phyloP scores from a whole-genome alignment of 2,113 vertebrate species.

The Craseonycteris thonglongyai region DNA sequence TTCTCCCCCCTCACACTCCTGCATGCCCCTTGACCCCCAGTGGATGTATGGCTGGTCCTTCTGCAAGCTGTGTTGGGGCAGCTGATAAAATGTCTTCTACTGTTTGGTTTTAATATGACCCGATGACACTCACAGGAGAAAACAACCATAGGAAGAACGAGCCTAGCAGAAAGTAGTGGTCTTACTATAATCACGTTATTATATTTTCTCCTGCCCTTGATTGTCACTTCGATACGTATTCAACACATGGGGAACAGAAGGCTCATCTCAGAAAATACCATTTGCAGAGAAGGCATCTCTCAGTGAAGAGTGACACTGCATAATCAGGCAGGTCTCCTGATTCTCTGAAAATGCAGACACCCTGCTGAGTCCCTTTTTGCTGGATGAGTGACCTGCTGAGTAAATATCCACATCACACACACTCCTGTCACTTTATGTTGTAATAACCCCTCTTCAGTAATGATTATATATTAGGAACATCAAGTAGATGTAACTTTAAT shows the following conservation, averaged over 20 bases:
- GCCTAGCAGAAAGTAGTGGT: neutral
- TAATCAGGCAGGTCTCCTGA: constrained; percentile 28
- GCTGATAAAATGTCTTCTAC: neutral
- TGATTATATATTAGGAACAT: neutral
- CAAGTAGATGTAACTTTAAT: constrained; percentile 33
- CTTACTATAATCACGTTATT: neutral
- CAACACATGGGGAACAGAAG: constrained; percentile 15
- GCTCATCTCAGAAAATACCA: neutral
- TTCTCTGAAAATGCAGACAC: constrained; percentile 31
- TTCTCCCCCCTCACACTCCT: neutral
- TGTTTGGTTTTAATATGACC: neutral
- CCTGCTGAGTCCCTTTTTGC: neutral
- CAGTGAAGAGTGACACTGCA: neutral
- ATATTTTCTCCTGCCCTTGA: neutral
- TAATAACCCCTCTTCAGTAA: constrained; percentile 17
- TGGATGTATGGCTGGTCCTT: too few species aligned
- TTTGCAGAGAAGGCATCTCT: neutral
- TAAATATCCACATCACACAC: constrained; percentile 18
- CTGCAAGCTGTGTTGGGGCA: neutral
- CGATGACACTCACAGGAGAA: neutral
- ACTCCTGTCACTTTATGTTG: neutral
- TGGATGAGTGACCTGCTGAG: constrained; percentile 27
- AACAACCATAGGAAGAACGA: neutral
- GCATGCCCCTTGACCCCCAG: neutral
- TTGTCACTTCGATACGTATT: neutral